Conservation (phyloP, 2,888 invertebrate genomes). For the Sminthurinus aureus region DNA sequence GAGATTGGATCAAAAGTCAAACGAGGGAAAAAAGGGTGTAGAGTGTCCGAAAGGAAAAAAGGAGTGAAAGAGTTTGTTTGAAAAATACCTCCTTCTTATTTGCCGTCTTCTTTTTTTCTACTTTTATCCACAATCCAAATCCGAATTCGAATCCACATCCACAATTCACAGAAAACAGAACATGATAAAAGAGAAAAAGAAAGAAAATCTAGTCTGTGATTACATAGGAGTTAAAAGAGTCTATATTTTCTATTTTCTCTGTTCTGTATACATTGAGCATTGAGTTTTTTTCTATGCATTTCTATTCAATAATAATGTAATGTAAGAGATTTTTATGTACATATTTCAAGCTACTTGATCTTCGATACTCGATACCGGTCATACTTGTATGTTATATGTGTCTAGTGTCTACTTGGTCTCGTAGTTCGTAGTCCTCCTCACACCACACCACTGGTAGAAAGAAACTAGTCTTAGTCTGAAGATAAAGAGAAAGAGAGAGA, state of each 20-base stretch:
- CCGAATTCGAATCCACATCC: not conserved
- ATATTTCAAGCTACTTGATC: not conserved
- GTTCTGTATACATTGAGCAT: no score
- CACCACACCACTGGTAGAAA: no score
- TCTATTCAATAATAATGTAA: not conserved
- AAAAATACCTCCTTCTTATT: constrained; percentile 9
- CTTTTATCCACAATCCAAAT: constrained; percentile 1
- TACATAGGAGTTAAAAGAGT: not conserved
- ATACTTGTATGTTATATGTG: no score
- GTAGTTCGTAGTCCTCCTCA: no score
- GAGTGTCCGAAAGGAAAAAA: constrained; percentile 14
- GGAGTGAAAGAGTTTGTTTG: constrained; percentile 25
- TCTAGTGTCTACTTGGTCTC: no score
- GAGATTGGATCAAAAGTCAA: constrained; percentile 46
- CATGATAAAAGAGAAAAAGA: not conserved
- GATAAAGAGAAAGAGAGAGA: not conserved
- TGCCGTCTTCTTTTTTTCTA: not conserved
- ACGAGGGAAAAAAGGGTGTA: constrained; percentile 17
- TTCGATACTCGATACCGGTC: no score
- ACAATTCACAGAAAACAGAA: constrained; percentile 16
- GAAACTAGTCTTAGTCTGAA: no score
- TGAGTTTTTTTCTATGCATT: not conserved
- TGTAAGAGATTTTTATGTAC: not conserved
- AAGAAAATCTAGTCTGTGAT: not conserved
- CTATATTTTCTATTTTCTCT: not conserved